Percentiles rank a stretch among this genome's conserved stretches.
Conservation (phyloP, 2,797 vertebrate species). For the Galago senegalensis region DNA sequence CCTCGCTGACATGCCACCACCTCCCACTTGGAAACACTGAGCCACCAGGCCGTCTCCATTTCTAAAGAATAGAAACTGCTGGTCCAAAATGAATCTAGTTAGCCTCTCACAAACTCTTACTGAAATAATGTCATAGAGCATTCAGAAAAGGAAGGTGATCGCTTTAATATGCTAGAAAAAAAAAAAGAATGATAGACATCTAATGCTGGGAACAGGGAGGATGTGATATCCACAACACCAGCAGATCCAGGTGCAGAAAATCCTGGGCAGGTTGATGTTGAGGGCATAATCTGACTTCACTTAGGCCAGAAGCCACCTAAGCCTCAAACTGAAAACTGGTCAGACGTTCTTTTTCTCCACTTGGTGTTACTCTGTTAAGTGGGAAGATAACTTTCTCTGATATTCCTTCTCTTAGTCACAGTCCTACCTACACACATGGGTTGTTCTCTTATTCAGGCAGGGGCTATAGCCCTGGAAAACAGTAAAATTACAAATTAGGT, state of each 20-base stretch:
- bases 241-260: neutral
- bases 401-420: neutral
- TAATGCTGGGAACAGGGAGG: neutral
- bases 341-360: neutral
- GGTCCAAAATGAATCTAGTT: neutral
- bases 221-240: neutral
- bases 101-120: neutral
- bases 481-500: neutral
- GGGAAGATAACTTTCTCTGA: neutral
- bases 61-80: neutral
- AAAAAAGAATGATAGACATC: neutral
- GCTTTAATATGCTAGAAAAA: neutral
- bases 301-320: neutral
- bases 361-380: neutral
- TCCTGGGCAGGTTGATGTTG: neutral
- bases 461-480: neutral
- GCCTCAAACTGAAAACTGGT: neutral
- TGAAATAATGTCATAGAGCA: neutral
- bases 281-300: neutral
- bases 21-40: too few relatives aligned
- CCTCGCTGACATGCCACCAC: neutral
- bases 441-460: neutral
- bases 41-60: too few relatives aligned
- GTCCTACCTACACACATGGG: accelerated
- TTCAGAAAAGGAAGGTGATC: neutral